phyloP scores from a whole-genome alignment of 2,113 vertebrate genomes.

The Chelonoidis abingdonii region DNA sequence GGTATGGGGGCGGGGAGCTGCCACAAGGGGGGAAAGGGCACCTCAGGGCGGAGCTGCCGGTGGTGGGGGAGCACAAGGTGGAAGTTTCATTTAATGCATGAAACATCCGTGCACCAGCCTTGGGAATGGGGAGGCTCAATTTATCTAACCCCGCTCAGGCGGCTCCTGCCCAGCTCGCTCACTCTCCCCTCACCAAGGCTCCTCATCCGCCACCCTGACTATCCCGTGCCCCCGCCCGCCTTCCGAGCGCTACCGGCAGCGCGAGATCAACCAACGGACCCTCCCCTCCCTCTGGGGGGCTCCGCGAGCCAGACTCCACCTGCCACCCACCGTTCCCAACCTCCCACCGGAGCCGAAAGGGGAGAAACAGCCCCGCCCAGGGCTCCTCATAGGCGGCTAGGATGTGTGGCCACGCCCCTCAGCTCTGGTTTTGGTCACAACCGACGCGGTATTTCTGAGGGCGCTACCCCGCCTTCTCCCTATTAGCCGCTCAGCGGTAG shows the following conservation, averaged over 20 bases:
- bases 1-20: too few species aligned
- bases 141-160: background rate
- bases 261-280: too few species aligned
- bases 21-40: too few species aligned
- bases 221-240: too few species aligned
- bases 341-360: background rate
- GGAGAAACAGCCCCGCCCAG: too few species aligned
- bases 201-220: background rate
- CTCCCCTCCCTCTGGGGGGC: background rate
- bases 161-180: background rate
- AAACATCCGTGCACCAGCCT: too few species aligned
- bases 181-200: background rate
- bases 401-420: background rate
- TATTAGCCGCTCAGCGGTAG: background rate
- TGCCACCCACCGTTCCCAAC: fast-evolving
- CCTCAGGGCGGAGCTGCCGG: too few species aligned
- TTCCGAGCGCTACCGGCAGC: too few species aligned
- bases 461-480: background rate
- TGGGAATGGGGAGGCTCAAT: too few species aligned
- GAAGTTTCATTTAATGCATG: too few species aligned
- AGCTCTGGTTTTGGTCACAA: background rate
- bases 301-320: too few species aligned
- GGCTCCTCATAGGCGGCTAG: background rate
- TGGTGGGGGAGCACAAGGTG: too few species aligned
- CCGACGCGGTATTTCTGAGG: background rate